phyloP scores from a whole-genome alignment of 2,797 vertebrate genomes.

The Ctenosaura bakeri region DNA sequence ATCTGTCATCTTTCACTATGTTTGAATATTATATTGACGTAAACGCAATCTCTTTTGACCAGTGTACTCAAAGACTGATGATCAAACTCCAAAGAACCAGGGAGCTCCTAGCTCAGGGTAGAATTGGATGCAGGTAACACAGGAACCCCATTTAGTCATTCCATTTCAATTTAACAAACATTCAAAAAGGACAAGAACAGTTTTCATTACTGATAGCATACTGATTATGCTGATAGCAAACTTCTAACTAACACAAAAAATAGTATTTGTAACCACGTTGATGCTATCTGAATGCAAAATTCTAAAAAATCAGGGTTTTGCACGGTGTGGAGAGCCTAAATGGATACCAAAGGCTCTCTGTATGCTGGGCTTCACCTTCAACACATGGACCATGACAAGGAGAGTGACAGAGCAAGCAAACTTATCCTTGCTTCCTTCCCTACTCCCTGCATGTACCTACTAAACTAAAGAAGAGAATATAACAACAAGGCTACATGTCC shows the following conservation, averaged over 20 bases:
- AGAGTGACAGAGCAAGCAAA: too few relatives aligned
- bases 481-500: not conserved
- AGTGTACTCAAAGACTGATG: not conserved
- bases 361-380: not conserved
- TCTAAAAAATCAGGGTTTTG: not conserved
- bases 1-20: not conserved
- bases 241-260: not conserved
- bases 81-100: not conserved
- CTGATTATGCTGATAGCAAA: not conserved
- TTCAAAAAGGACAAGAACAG: not conserved
- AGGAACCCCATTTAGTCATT: not conserved
- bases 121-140: not conserved
- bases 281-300: not conserved
- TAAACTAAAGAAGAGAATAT: not conserved
- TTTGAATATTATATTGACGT: not conserved
- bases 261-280: not conserved
- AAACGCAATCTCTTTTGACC: not conserved
- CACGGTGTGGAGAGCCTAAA: not conserved
- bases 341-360: not conserved
- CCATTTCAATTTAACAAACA: not conserved
- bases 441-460: not conserved
- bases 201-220: not conserved
- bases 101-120: not conserved
- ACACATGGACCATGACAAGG: too few relatives aligned
- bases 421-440: not conserved